These are phyloP conservation scores for Macroramphosus scolopax DNA, from an alignment of 2,797 vertebrate species.

Conservation along the genomic window DNA sequence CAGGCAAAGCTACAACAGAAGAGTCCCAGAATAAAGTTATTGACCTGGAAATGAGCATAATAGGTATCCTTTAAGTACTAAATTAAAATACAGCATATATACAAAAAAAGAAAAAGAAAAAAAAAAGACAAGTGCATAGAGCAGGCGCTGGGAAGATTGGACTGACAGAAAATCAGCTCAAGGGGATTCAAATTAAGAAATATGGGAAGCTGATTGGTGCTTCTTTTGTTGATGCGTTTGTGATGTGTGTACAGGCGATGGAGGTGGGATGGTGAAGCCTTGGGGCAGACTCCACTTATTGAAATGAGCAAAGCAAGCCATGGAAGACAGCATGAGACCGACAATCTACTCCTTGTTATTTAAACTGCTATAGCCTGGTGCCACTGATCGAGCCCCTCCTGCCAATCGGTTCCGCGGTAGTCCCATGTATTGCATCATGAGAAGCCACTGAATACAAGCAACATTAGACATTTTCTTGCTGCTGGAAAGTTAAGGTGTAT, in stretches of 20 bases:
- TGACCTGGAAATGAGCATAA: neutral
- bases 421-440: constrained; percentile 7
- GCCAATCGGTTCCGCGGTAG: constrained; percentile 3
- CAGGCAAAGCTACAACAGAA: neutral
- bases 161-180: constrained; percentile 15
- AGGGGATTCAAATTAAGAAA: constrained; percentile 3
- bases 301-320: constrained; percentile 62
- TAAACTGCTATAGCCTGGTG: constrained; percentile 9
- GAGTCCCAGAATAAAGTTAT: neutral
- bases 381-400: constrained; percentile 11
- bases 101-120: constrained; percentile 1
- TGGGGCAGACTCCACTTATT: constrained; percentile 30
- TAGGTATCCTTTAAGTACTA: constrained; percentile 4
- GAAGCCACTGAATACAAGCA: constrained; percentile 8
- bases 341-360: constrained; percentile 22
- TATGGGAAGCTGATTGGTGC: constrained; percentile 8
- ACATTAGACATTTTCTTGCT: neutral
- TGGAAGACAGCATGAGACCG: constrained; percentile 41
- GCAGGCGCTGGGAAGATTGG: constrained; percentile 10
- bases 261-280: constrained; percentile 34
- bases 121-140: constrained; percentile 1
- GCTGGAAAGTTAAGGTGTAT: constrained; percentile 5
- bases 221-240: constrained; percentile 14
- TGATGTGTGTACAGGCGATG: constrained; percentile 23
- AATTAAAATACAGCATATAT: constrained; percentile 11